Base-by-base conservation (phyloP, 2,888 invertebrate genomes). In the Stenolophus ochropezus region DNA sequence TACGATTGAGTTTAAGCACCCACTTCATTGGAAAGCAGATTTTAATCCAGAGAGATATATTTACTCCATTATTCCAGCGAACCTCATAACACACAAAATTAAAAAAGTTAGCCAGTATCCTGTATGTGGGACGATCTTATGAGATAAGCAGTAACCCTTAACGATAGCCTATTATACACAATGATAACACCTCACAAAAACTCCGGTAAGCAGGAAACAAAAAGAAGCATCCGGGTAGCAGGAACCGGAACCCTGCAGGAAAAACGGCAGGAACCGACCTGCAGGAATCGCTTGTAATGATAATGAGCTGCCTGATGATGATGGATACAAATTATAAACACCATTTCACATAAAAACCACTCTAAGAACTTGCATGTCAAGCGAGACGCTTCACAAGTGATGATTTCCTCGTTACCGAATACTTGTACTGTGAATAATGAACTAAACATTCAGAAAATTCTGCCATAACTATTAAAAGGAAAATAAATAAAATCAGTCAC, bases 131-230 rank as follows among this genome's bases (percentile, higher is more conserved):
- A 42, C 33, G 33, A 42, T 42, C 33, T 42, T 42, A 42, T 53
- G 56, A 53, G 20, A 56, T 56, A 20, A 56, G 20, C 56, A 21
- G 56, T 56, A 56, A 56, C 18, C 20, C 20, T 6, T 20, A 21
- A 56, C 56, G 56, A 56, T 56, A 21, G 18, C 21, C 5, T 11
- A 56, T 56, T 56, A 56, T 56, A 21, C 8, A 56, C 53, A 56
- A 56, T 56, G 56, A 56, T 56, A 56, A 56, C 53, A 53, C 56
- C 18, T 20, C 8, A 56, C 56, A 56, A 56, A 21, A 56, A 56
- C 1, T 56, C 20, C 21, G 56, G 56, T 56, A 56, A 56, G 20
- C 20, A 56, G 56, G 56, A 56, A 20, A 56, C 56, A 56, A 56
- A 56, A 56, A 56, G 56, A 42, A 42, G 33, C 33, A 42, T 42